Base-by-base conservation (phyloP, 2,113 vertebrate genomes). In the Calyptomena viridis region DNA sequence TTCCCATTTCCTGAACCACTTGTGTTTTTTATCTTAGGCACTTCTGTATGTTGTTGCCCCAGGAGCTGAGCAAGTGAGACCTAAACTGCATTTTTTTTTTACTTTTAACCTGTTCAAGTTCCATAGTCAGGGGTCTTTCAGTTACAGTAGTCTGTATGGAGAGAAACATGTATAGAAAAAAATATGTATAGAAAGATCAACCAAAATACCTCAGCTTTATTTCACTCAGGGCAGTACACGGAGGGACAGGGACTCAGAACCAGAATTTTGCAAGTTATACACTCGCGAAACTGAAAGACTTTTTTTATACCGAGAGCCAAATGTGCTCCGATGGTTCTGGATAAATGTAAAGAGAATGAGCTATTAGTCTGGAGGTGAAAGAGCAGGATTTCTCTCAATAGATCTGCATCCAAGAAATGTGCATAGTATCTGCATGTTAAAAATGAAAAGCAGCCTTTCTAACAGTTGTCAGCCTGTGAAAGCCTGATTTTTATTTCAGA, bases 391-490 rank as follows among this genome's bases (percentile, higher is more conserved):
- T 68, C 11, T 31, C 39, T 77, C 31, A 78, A 19, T 2, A 73
- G 49, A 64, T 60, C 35, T 76, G 9, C 53, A 68, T 92, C 31
- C 8, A 52, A 84, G 33, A 91, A 66, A 40, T 23, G 12, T 77
- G 28, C 30, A 14, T 15, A 21, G 4, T 46, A 55, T 37, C 47
- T 62, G 9, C 33, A 46, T 0, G 0, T 40, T 71, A 55, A 86
- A 96, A 68, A 68, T 60, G 20, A 63, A 74, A 87, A 94, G 7
- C 67, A 90, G 53, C 24, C 31, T 93, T 92, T 62, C n/a, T 69
- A 66, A 80, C 18, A 10, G 7, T 33, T 63, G 31, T 42, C n/a
- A 46, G 37, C 10, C 62, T 89, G 8, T 49, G 31, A 84, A 94
- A 84, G 6, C 8, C 40, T 59, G 31, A 39, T 72, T 76, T 71